These are phyloP conservation scores for Meloidogyne hapla DNA, from an alignment of 1,140 invertebrate species.

Conservation along the genomic window DNA sequence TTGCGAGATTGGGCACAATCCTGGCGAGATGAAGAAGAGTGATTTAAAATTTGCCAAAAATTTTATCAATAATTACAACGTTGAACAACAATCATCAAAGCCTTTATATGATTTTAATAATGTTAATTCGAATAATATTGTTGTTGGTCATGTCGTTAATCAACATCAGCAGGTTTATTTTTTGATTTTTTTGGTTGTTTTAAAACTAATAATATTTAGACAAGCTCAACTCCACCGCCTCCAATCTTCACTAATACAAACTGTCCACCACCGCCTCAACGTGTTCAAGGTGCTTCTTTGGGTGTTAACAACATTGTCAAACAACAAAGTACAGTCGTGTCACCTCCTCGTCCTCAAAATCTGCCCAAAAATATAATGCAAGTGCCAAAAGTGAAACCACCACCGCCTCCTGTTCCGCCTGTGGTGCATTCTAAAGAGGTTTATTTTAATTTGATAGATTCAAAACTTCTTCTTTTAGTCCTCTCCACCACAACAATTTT, in stretches of 20 bases:
- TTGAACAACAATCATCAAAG: constrained; percentile 10
- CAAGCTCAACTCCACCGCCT: not conserved
- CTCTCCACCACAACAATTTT: not conserved
- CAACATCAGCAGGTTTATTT: not conserved
- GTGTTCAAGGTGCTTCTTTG: constrained; percentile 22
- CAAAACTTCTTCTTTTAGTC: not conserved
- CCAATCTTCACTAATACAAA: not conserved
- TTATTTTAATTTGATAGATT: not conserved
- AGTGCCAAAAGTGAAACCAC: constrained; percentile 13
- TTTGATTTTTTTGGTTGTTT: not conserved
- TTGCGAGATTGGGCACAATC: constrained; percentile 17
- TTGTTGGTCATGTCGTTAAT: not conserved
- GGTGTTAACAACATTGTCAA: not conserved
- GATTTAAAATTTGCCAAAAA: constrained; percentile 36
- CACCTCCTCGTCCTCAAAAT: not conserved
- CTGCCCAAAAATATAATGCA: not conserved
- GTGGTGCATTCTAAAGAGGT: constrained; percentile 17
- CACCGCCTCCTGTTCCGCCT: constrained; percentile 21
- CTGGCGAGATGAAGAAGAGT: constrained; percentile 21
- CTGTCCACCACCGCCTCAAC: constrained; percentile 24
- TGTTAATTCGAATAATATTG: not conserved
- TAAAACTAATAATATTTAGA: not conserved
- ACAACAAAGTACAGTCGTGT: not conserved
- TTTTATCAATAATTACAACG: constrained; percentile 10
- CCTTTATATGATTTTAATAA: constrained; percentile 5